phyloP scores from a whole-genome alignment of 2,797 vertebrate genomes.

The Crax fasciolata region DNA sequence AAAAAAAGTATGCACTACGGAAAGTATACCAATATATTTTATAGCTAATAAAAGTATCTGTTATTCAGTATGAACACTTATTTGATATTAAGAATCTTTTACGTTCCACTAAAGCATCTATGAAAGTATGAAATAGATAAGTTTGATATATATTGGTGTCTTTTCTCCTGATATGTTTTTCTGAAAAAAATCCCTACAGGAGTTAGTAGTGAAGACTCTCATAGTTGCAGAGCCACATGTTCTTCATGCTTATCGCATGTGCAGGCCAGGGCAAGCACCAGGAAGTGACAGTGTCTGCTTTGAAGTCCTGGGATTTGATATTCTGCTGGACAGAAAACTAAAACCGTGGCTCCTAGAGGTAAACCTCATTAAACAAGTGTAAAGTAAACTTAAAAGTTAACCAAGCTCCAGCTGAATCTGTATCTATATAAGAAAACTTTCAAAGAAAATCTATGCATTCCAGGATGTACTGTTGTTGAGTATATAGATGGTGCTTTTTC shows the following conservation, averaged over 20 bases:
- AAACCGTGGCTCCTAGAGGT: constrained; percentile 99
- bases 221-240: constrained; percentile 97
- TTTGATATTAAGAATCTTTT: neutral
- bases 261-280: constrained; percentile 95
- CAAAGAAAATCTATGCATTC: neutral
- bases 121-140: neutral
- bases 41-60: neutral
- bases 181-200: constrained; percentile 80
- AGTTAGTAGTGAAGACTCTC: constrained; percentile 96
- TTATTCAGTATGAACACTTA: neutral
- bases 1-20: neutral
- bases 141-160: neutral
- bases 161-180: constrained; percentile 23
- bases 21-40: neutral
- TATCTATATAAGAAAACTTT: neutral
- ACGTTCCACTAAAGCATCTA: neutral
- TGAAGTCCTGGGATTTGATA: constrained; percentile 97
- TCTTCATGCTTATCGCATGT: constrained; percentile 97
- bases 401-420: neutral
- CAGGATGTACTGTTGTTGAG: neutral
- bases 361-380: constrained; percentile 56
- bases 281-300: constrained; percentile 99
- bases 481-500: neutral
- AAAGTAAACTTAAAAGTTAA: neutral
- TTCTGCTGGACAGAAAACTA: constrained; percentile 96